These are phyloP conservation scores for Stichopus horrens DNA, from an alignment of 53 echinoderm and acorn worm genomes.

Conservation along the genomic window DNA sequence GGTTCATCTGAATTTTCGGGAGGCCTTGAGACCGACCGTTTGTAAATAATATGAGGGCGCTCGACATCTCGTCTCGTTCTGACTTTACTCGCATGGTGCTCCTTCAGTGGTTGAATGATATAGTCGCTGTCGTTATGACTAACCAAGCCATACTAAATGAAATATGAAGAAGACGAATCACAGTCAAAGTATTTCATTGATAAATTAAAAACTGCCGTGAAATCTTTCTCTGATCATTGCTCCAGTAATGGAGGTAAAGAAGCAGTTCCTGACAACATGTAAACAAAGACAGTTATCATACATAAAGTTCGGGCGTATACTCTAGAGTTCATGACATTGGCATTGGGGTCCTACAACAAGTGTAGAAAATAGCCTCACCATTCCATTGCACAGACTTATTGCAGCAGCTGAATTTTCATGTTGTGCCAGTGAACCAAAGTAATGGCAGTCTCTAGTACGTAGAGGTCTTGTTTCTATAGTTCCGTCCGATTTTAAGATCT, in stretches of 20 bases:
- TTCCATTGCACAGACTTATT: constrained; percentile 78
- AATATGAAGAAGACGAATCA: not conserved
- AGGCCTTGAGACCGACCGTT: constrained; percentile 20
- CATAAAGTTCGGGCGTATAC: too few relatives aligned
- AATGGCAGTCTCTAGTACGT: constrained; percentile 56
- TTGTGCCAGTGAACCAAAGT: constrained; percentile 60
- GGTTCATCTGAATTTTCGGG: not conserved
- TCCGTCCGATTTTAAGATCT: constrained; percentile 64
- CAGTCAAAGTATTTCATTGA: too few relatives aligned
- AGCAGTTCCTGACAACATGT: not conserved
- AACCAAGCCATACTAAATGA: constrained; percentile 49
- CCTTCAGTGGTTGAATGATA: constrained; percentile 51
- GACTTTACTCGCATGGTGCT: constrained; percentile 46
- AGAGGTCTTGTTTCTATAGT: constrained; percentile 54
- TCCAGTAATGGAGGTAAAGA: too few relatives aligned
- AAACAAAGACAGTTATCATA: not conserved
- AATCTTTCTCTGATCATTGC: too few relatives aligned
- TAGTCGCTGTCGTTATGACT: constrained; percentile 54
- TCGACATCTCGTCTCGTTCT: constrained; percentile 50
- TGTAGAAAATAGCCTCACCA: constrained; percentile 58
- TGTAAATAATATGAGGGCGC: constrained; percentile 62
- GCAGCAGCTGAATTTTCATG: constrained; percentile 64
- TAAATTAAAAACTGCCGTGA: too few relatives aligned
- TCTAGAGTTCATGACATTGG: too few relatives aligned
- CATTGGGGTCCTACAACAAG: too few relatives aligned